A percentile compares a stretch with the other conserved stretches of the same genome.
phyloP scores from a whole-genome alignment of 2,113 vertebrate species.

The Oreochromis aureus region DNA sequence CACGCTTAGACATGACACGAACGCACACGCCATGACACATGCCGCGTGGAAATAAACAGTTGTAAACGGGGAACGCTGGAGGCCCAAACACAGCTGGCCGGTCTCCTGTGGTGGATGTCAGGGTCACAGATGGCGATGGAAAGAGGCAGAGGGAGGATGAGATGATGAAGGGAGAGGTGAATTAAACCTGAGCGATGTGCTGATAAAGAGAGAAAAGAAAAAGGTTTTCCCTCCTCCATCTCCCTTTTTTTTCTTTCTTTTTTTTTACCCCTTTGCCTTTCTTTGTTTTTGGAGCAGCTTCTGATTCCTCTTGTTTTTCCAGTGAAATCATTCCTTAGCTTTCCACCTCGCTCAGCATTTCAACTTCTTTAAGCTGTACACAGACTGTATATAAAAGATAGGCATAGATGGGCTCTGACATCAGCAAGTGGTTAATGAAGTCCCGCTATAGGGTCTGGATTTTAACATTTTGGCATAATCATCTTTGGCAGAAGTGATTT shows the following conservation, averaged over 20 bases:
- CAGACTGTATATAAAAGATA: background rate
- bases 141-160: background rate
- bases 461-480: background rate
- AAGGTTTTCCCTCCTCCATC: background rate
- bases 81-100: constrained; percentile 64
- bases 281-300: background rate
- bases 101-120: constrained; percentile 43
- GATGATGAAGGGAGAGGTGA: background rate
- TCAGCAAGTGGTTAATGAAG: background rate
- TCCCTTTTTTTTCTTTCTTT: background rate
- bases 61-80: constrained; percentile 10
- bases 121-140: constrained; percentile 48
- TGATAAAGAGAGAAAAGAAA: background rate
- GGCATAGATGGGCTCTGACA: background rate
- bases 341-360: background rate
- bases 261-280: background rate
- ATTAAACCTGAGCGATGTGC: background rate
- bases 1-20: background rate
- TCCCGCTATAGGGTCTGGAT: background rate
- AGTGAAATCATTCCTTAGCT: background rate
- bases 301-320: background rate
- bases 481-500: background rate
- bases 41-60: constrained; percentile 40
- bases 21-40: background rate
- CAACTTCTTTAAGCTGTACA: background rate